Percentiles rank a stretch among this genome's conserved stretches.
Conservation (phyloP, 2,113 vertebrate species). For the Verasper variegatus region DNA sequence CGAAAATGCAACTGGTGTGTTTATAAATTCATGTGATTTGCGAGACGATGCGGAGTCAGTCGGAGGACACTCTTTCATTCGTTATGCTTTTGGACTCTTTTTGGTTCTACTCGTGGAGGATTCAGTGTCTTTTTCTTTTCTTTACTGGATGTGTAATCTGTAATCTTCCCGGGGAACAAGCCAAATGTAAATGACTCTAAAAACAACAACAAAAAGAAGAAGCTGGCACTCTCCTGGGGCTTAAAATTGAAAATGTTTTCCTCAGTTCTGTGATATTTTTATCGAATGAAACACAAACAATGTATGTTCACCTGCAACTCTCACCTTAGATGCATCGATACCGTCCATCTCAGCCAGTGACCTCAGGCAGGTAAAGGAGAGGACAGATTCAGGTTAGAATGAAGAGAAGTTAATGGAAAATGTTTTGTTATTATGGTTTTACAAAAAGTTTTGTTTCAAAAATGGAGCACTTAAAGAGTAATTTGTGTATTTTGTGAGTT, state of each 20-base stretch:
- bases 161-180: background rate
- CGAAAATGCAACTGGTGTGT: constrained; percentile 5
- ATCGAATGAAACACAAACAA: background rate
- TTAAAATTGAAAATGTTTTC: background rate
- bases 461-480: too few species aligned
- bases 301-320: background rate
- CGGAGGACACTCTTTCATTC: constrained; percentile 3
- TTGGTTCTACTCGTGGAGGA: background rate
- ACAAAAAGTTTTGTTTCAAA: too few species aligned
- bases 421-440: too few species aligned
- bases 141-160: background rate
- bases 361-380: too few species aligned
- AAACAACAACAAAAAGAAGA: background rate
- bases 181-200: background rate
- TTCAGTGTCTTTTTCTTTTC: background rate
- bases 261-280: constrained; percentile 12
- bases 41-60: constrained; percentile 18
- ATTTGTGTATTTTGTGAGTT: too few species aligned
- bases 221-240: background rate
- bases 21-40: constrained; percentile 13
- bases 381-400: too few species aligned
- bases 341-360: too few species aligned
- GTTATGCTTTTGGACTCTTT: constrained; percentile 12
- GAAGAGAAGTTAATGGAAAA: too few species aligned
- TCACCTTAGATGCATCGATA: too few species aligned